Percentiles rank a stretch among this genome's conserved stretches.
Conservation (phyloP, 2,113 vertebrate species). For the Callaeas wilsoni region DNA sequence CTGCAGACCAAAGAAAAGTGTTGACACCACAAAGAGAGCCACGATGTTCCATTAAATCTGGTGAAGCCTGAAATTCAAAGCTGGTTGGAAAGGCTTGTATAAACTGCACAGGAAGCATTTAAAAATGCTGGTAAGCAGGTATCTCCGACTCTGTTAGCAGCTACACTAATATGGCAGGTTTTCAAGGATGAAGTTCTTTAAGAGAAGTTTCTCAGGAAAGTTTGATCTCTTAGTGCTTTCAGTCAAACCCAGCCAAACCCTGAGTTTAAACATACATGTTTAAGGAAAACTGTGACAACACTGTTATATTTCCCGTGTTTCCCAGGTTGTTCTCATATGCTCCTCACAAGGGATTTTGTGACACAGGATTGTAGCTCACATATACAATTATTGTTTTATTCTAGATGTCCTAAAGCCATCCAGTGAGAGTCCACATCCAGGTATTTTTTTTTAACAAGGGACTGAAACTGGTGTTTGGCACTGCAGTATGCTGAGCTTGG, state of each 20-base stretch:
- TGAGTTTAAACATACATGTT: neutral
- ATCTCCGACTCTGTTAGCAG: neutral
- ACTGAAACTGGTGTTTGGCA: neutral
- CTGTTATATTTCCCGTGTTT: neutral
- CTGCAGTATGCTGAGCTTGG: neutral
- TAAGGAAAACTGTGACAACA: neutral
- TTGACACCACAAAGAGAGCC: neutral
- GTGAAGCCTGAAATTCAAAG: constrained; percentile 34
- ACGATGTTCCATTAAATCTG: neutral
- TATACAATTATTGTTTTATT: neutral
- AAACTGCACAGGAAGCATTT: constrained; percentile 2
- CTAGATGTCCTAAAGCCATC: neutral
- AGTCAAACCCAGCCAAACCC: neutral
- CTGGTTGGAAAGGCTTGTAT: neutral
- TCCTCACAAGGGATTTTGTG: neutral
- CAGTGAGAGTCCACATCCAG: neutral
- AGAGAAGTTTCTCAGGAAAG: neutral
- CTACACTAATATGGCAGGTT: neutral
- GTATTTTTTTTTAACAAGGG: neutral
- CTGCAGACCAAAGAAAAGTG: neutral
- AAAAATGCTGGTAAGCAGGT: neutral
- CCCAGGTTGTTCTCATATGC: neutral
- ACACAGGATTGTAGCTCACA: neutral
- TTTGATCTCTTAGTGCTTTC: neutral
- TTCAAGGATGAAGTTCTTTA: neutral